A percentile compares a stretch with the other conserved stretches of the same genome.
These are phyloP conservation scores for Alectoris magna DNA, from an alignment of 2,797 vertebrate species.

Conservation along the genomic window DNA sequence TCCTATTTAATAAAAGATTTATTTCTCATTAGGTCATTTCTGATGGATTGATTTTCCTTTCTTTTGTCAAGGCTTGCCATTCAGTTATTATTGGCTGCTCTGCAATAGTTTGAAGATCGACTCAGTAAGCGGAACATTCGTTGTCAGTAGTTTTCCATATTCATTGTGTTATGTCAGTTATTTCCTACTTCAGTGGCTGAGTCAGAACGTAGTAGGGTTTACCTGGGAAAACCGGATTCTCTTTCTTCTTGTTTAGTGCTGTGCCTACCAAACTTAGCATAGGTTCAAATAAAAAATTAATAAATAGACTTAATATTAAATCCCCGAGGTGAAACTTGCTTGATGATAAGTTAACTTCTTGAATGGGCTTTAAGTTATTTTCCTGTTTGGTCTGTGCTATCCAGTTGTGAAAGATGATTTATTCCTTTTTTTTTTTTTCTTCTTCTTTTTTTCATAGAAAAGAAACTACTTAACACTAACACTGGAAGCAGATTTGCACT, in stretches of 20 bases:
- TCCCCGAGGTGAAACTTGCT: not conserved
- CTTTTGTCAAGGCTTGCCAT: slow-evolving; percentile 15
- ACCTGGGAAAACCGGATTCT: slow-evolving; percentile 17
- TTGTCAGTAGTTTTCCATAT: slow-evolving; percentile 26
- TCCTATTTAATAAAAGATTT: slow-evolving; percentile 9
- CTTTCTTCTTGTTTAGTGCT: slow-evolving; percentile 6
- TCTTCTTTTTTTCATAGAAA: not conserved
- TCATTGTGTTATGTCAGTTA: slow-evolving; percentile 5
- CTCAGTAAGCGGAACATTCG: not conserved
- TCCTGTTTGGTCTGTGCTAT: not conserved
- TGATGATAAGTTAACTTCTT: not conserved
- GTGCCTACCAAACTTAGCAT: not conserved
- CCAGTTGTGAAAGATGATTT: not conserved
- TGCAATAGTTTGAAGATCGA: slow-evolving; percentile 12
- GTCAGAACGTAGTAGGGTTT: slow-evolving; percentile 45
- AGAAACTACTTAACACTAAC: not conserved
- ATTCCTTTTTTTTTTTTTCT: not conserved
- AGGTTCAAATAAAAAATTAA: not conserved
- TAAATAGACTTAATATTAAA: not conserved
- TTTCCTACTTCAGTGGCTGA: slow-evolving; percentile 67
- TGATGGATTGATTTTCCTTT: slow-evolving; percentile 18
- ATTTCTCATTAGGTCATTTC: slow-evolving; percentile 1
- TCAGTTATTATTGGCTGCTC: not conserved
- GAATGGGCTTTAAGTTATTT: not conserved
- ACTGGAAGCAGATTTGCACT: not conserved